Evolutionary conservation across 1,140 invertebrate species (phyloP).

Genomic region (Stegodyphus mimosarum): DNA sequence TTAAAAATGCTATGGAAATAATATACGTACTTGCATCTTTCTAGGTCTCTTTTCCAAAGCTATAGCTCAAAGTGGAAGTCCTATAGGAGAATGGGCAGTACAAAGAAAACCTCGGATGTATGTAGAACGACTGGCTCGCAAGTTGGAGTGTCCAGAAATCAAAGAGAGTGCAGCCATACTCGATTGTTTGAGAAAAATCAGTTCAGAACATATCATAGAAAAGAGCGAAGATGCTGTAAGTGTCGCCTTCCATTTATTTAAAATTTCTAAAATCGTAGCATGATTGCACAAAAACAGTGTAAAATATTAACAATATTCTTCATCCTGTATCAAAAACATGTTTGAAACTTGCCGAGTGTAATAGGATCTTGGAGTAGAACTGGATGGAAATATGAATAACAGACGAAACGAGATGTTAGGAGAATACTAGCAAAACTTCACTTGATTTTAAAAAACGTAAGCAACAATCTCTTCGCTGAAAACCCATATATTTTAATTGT

Average conservation of each 20-base stretch:
- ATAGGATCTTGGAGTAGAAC: too few species aligned
- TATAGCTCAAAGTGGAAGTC: slow-evolving; percentile 61
- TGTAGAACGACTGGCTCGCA: slow-evolving; percentile 47
- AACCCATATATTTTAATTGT: too few species aligned
- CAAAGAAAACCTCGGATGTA: slow-evolving; percentile 58
- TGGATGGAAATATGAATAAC: too few species aligned
- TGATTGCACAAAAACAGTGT: too few species aligned
- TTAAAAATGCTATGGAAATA: too few species aligned
- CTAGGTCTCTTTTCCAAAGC: slow-evolving; percentile 49
- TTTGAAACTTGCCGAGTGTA: too few species aligned
- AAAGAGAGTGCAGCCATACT: slow-evolving; percentile 34
- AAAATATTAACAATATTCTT: too few species aligned
- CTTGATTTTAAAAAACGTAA: too few species aligned
- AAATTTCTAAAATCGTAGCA: neutral
- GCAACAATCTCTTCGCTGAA: too few species aligned
- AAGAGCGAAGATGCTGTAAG: slow-evolving; percentile 56
- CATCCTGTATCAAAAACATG: too few species aligned
- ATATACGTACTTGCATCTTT: neutral
- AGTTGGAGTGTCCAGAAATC: slow-evolving; percentile 48
- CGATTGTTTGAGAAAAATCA: slow-evolving; percentile 51
- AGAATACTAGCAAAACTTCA: too few species aligned
- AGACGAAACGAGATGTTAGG: too few species aligned
- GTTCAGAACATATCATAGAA: slow-evolving; percentile 16
- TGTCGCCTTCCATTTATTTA: neutral
- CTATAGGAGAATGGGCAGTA: slow-evolving; percentile 63